A percentile compares a stretch with the other conserved stretches of the same genome.
phyloP scores from a whole-genome alignment of 1,140 invertebrate species.

The Polypedilum pembai region DNA sequence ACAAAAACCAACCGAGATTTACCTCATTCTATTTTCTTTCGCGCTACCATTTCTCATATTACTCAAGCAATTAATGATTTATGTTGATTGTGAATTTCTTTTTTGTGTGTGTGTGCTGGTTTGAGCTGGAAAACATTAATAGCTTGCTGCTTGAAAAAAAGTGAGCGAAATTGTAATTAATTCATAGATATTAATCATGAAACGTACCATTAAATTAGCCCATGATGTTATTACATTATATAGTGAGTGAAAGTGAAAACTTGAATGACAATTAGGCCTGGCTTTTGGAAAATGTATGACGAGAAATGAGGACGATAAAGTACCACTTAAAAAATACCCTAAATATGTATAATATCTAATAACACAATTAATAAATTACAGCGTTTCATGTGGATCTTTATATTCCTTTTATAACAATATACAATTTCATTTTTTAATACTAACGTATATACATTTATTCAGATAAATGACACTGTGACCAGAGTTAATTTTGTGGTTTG shows the following conservation, averaged over 20 bases:
- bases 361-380: conserved; percentile 14
- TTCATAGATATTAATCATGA: conserved; percentile 19
- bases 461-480: too few species aligned
- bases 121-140: neutral
- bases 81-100: conserved; percentile 11
- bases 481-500: too few species aligned
- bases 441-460: too few species aligned
- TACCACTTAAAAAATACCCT: conserved; percentile 12
- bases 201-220: conserved; percentile 9
- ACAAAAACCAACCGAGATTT: neutral
- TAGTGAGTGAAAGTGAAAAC: neutral
- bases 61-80: neutral
- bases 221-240: conserved; percentile 14
- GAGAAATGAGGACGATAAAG: neutral
- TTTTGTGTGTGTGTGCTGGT: too few species aligned
- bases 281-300: neutral
- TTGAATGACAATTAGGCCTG: neutral
- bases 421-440: too few species aligned
- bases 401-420: neutral
- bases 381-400: neutral
- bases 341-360: conserved; percentile 14
- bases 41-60: neutral
- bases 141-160: neutral
- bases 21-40: neutral
- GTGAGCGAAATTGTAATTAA: conserved; percentile 1